Evolutionary conservation across 64 coral and sea anemone species (phyloP).

Genomic region (Porites australiensis): DNA sequence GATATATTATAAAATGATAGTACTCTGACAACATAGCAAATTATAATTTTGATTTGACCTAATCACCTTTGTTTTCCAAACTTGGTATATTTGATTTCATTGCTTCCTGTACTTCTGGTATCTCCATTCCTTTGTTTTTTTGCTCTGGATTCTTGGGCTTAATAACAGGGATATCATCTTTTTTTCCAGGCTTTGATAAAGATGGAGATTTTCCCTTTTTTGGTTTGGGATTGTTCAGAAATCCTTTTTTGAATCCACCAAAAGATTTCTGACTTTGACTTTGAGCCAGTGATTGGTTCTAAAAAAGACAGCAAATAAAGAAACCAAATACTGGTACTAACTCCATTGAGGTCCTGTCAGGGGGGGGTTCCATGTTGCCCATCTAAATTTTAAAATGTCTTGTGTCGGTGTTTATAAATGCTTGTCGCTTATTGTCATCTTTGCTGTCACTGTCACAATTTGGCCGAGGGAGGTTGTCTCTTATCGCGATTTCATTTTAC

Average conservation of each 20-base stretch:
- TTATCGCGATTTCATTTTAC: too few species aligned
- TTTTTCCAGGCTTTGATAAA: constrained; percentile 14
- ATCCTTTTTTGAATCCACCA: constrained; percentile 89
- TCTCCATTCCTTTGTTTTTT: constrained; percentile 52
- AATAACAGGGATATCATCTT: constrained; percentile 57
- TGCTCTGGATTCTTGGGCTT: constrained; percentile 25
- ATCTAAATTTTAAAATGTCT: too few species aligned
- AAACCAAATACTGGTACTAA: neutral
- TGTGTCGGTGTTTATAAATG: too few species aligned
- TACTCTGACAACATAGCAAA: too few species aligned
- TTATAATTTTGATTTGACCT: too few species aligned
- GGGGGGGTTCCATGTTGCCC: too few species aligned
- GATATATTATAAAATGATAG: too few species aligned
- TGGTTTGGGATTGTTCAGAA: constrained; percentile 59
- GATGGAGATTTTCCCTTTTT: neutral
- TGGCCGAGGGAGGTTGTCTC: too few species aligned
- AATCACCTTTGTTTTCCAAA: constrained; percentile 65
- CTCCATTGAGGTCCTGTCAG: neutral
- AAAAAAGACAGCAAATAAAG: neutral
- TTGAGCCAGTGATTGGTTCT: neutral
- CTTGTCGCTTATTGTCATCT: too few species aligned
- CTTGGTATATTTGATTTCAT: constrained; percentile 77
- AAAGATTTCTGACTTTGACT: constrained; percentile 42
- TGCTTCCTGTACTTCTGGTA: constrained; percentile 81
- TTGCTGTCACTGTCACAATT: too few species aligned